Percentiles rank a stretch among this genome's conserved stretches.
Evolutionary conservation across 2,113 vertebrate species (phyloP).

Genomic region (Nycticebus coucang): DNA sequence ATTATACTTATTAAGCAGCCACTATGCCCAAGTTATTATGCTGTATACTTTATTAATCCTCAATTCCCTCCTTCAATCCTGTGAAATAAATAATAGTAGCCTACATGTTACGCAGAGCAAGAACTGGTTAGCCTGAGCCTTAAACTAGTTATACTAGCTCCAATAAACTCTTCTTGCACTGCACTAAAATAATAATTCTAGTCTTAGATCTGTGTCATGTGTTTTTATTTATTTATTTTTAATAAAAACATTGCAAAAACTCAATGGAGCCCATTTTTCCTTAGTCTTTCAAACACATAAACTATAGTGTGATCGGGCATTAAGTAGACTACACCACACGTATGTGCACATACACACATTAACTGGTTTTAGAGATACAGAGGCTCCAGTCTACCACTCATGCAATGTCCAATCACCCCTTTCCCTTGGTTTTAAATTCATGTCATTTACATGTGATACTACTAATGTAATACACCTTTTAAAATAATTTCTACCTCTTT

Average conservation of each 20-base stretch:
- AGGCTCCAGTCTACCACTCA: not conserved
- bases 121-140: not conserved
- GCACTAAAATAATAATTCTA: not conserved
- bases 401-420: accelerated
- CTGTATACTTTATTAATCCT: not conserved
- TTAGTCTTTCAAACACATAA: not conserved
- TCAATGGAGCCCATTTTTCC: not conserved
- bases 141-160: not conserved
- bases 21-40: not conserved
- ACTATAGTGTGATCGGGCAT: not conserved
- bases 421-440: not conserved
- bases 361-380: not conserved
- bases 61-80: not conserved
- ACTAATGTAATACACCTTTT: not conserved
- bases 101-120: not conserved
- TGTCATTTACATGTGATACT: not conserved
- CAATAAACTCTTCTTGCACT: not conserved
- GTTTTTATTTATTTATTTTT: not conserved
- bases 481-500: not conserved
- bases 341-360: accelerated
- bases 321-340: not conserved
- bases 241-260: not conserved
- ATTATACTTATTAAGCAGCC: not conserved
- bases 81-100: not conserved
- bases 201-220: not conserved